Base-by-base conservation (phyloP, 2,888 invertebrate species). In the Drosophila affinis region DNA sequence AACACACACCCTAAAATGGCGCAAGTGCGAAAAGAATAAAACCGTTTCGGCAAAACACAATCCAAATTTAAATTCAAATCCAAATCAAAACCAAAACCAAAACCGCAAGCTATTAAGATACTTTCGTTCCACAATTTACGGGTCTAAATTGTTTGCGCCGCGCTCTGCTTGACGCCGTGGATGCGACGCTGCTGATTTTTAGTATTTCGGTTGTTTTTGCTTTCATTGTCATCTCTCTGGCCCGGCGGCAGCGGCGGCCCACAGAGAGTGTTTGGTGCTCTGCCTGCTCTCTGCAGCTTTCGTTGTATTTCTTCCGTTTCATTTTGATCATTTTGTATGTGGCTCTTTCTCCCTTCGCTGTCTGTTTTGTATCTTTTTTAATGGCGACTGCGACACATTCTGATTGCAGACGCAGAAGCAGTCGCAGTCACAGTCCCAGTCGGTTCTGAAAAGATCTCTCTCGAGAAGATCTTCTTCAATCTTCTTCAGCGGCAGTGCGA, bases 31-130 rank as follows among this genome's bases (percentile, higher is more conserved):
- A 17, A 48, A 68, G 14, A 59, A 58, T 10, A 39, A 47, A 55
- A 47, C 51, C 57, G 29, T 65, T 56, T 57, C 10, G 39, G 34
- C 9, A 45, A 44, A n/a, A 29, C 29, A 17, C 44, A 57, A 39
- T 6, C n/a, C 39, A 46, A 55, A 73, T 14, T 10, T 32, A 46
- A 34, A 48, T 21, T 12, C 51, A n/a, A 52, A n/a, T 51, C 48
- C 54, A 71, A 79, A 65, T 67, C 72, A 71, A 85, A 81, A 62
- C 53, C 47, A 56, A 79, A 76, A 61, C 55, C 58, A 79, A 76
- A 61, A 57, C 58, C 69, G 69, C 68, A 55, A 64, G 44, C 61
- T 18, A 55, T 73, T 53, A 34, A 63, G 62, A 72, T 62, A 72
- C 70, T 62, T 67, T 70, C 67, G 70, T 67, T 57, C 9, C 51